Evolutionary conservation across 2,888 invertebrate genomes (phyloP), one percentile per base, ranked within the genome.

Genomic region (Trissolcus japonicus): DNA sequence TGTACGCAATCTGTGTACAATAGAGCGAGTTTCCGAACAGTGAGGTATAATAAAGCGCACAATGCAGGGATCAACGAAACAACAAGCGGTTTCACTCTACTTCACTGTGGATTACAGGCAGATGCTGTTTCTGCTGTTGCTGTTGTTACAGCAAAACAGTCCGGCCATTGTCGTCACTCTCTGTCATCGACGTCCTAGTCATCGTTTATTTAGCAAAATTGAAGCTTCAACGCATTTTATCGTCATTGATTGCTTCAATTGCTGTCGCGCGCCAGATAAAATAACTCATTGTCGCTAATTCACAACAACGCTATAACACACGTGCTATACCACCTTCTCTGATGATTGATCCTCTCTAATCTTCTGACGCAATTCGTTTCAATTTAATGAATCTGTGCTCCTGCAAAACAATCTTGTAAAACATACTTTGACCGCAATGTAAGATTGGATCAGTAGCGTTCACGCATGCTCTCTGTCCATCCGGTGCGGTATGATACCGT

Each of bases 51-150:
- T 84, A 85, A 84, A 82, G 82, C 81, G 75, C 79, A 86, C 86
- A 86, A 86, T 85, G 82, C 84, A 56, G 83, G 86, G 86, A 85
- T 86, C 85, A 86, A 81, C 85, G 83, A 86, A 86, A 86, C 86
- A 86, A 86, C 85, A 83, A 82, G 83, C 84, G 85, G 85, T 86
- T 86, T 86, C 86, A 85, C 86, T 83, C 82, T 80, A 78, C 80
- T 81, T 80, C 80, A 79, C 80, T 84, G 82, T 80, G 85, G 85
- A 86, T 86, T 86, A 86, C 84, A 82, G 84, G 85, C 86, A 86
- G 86, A 86, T 86, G 86, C 85, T 57, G 73, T 68, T 68, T 69
- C 79, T 76, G 76, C 76, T 76, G 68, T 69, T 69, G 76, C 75
- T 68, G 75, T 75, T 75, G 75, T 75, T 75, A 55, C 76, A 73